Base-by-base conservation (phyloP, 2,113 vertebrate species). In the Girardinichthys multiradiatus region DNA sequence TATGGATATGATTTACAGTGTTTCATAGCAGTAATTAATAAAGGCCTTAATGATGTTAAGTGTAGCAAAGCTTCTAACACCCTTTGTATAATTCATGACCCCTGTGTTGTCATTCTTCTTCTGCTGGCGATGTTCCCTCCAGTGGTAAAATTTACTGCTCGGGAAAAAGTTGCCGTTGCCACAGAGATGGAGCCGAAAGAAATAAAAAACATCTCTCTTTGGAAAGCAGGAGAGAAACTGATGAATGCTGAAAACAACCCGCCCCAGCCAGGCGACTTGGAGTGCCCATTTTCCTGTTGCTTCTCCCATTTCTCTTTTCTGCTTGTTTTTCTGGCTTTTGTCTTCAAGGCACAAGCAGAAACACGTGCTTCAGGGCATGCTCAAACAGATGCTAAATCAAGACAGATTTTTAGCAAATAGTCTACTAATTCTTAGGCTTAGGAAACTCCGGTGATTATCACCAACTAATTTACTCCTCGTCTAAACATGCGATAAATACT, bases 131-230 rank as follows among this genome's bases (percentile, higher is more conserved):
- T 58, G 14, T 80, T 88, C 83, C 76, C 86, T 83, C 76, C 48
- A 17, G 65, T 65, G 30, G 77, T 89, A 72, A 42, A 85, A 73
- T 79, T 79, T 84, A 77, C 78, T 87, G 71, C 77, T 80, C 74
- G 81, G 24, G n/a, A 90, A 89, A 90, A 89, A 77, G 72, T 82
- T 86, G 80, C 79, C 76, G 87, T 92, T 89, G 84, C 92, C 85
- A 89, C 87, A 86, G 85, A 73, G 89, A 90, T 88, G 75, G 68
- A 89, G 81, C 87, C 81, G 76, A 68, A 89, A 54, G 24, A 11
- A 54, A n/a, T 5, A 54, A 54, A 51, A n/a, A 54, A 88, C 85
- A 90, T 86, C 68, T 82, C 77, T 84, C 73, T 77, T 68, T 85
- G 83, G 79, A 80, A 54, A 81, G 75, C 71, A 72, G 75, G 61